Base-by-base conservation (phyloP, 2,888 invertebrate species). In the Drosophila mulleri region DNA sequence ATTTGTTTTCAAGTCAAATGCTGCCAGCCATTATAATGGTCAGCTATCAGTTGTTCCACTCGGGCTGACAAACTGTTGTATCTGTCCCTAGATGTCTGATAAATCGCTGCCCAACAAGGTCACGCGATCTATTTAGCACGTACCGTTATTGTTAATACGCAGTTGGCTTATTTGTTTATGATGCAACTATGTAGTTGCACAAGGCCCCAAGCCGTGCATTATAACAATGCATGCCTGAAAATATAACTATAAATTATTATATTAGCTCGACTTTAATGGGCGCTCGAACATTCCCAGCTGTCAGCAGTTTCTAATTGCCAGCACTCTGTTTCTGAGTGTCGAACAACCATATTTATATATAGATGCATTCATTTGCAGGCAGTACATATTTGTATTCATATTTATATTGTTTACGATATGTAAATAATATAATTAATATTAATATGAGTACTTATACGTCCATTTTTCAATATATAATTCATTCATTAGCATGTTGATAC, bases 1-100 rank as follows among this genome's bases (percentile, higher is more conserved):
- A 84, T 82, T 79, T 74, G 75, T 63, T 78, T 72, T 80, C 37
- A 53, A 44, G 52, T 20, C 63, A 47, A 50, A 42, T 60, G 42
- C 52, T 58, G 47, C 41, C 67, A 67, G 62, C 50, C 20, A 56
- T 56, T 39, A 42, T 60, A 65, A 45, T 74, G 78, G 69, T 61
- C 74, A 78, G 70, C 69, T 68, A 75, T 57, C 74, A 82, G 69
- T 56, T 52, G 61, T 41, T 67, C 48, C 44, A 29, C 65, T 57
- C 44, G 35, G 53, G 52, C 68, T 45, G 68, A 72, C 29, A 48
- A 29, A 32, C 18, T n/a, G 47, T 26, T 16, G 4, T 20, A 16
- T 5, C 44, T 20, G 1, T 9, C 11, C 18, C 18, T 26, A 26
- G 7, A 18, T 6, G 11, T 9, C 8, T n/a, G n/a, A n/a, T n/a